phyloP scores from a whole-genome alignment of 2,113 vertebrate genomes.

The Antidorcas marsupialis region DNA sequence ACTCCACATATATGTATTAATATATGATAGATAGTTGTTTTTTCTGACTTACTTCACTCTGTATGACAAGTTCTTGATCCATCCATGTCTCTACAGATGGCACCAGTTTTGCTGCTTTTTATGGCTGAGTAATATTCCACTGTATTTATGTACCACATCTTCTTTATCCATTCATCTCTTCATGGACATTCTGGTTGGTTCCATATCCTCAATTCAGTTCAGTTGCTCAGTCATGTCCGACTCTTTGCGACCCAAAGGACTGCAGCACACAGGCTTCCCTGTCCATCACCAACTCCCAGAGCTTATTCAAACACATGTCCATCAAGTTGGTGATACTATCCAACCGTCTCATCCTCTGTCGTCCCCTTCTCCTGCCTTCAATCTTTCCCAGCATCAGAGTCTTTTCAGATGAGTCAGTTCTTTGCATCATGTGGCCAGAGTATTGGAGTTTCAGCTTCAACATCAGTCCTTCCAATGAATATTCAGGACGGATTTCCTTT shows the following conservation, averaged over 20 bases:
- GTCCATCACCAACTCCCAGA: neutral
- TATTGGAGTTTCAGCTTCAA: neutral
- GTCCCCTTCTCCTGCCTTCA: neutral
- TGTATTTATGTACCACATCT: neutral
- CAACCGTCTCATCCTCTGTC: neutral
- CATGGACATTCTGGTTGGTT: neutral
- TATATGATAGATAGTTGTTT: neutral
- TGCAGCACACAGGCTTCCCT: neutral
- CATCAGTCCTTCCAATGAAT: neutral
- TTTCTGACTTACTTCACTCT: neutral
- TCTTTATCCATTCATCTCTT: neutral
- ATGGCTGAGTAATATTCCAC: neutral
- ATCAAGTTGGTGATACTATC: neutral
- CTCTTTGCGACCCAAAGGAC: neutral
- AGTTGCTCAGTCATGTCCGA: neutral
- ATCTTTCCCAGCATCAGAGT: neutral
- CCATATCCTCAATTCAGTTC: neutral
- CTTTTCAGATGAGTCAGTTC: neutral
- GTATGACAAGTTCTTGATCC: neutral
- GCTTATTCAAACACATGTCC: neutral
- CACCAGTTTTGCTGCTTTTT: neutral
- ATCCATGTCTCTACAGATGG: neutral
- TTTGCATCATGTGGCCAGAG: neutral
- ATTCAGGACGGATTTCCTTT: neutral
- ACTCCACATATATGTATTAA: neutral